Conservation (phyloP, 2,113 vertebrate genomes). For the Castor canadensis region DNA sequence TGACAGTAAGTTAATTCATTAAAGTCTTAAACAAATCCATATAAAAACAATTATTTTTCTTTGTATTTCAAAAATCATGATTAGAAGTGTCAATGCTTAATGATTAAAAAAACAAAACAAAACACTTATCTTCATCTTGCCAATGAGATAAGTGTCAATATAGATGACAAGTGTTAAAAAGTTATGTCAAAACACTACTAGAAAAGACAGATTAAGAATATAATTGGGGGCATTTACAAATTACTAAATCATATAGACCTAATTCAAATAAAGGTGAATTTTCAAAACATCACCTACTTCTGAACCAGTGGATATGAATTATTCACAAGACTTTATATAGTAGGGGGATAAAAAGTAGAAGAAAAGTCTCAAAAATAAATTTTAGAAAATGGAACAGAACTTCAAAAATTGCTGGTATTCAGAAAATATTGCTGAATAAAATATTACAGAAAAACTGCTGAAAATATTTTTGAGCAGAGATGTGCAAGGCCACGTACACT, state of each 20-base stretch:
- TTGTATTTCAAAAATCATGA: slow-evolving; percentile 44
- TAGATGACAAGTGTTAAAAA: slow-evolving; percentile 44
- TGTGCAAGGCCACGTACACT: not conserved
- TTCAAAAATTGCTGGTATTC: not conserved
- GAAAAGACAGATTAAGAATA: slow-evolving; percentile 42
- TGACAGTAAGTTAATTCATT: slow-evolving; percentile 46
- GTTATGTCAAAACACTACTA: slow-evolving; percentile 58
- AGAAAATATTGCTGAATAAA: not conserved
- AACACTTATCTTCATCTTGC: not conserved
- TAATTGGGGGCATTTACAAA: slow-evolving; percentile 54
- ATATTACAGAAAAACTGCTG: too few species aligned
- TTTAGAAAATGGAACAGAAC: not conserved
- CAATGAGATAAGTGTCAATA: slow-evolving; percentile 53
- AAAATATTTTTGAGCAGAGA: not conserved
- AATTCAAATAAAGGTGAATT: slow-evolving; percentile 46
- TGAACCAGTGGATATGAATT: slow-evolving; percentile 45
- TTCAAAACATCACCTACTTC: slow-evolving; percentile 55
- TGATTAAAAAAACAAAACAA: slow-evolving; percentile 43
- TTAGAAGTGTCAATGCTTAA: slow-evolving; percentile 56
- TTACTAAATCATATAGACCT: slow-evolving; percentile 48
- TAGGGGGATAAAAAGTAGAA: not conserved
- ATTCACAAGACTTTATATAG: slow-evolving; percentile 44
- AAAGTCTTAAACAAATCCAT: slow-evolving; percentile 54
- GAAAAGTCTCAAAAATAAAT: slow-evolving; percentile 1
- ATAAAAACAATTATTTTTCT: slow-evolving; percentile 54